A percentile compares a stretch with the other conserved stretches of the same genome.
phyloP scores from a whole-genome alignment of 2,888 invertebrate genomes.

The Orthonevra nobilis region DNA sequence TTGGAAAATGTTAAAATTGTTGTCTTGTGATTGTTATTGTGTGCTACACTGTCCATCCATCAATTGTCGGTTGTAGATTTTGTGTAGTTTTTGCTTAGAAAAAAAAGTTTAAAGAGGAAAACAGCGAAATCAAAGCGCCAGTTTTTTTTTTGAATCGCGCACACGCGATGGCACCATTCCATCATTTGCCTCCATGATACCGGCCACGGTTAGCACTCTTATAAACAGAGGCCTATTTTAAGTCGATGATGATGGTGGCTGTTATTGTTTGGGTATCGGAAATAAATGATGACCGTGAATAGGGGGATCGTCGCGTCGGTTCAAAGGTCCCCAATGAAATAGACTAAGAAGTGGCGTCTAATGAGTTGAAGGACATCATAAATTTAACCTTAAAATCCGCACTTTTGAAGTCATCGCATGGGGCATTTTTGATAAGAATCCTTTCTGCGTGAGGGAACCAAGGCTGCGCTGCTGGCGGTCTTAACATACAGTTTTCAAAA shows the following conservation, averaged over 20 bases:
- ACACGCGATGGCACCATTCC: conserved; percentile 65
- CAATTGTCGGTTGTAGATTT: conserved; percentile 46
- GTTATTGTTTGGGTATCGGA: conserved; percentile 34
- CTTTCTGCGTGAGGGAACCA: too few species aligned
- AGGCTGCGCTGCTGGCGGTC: too few species aligned
- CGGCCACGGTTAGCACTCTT: conserved; percentile 58
- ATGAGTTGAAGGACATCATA: too few species aligned
- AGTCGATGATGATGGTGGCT: conserved; percentile 63
- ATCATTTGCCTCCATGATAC: conserved; percentile 53
- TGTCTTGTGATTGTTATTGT: conserved; percentile 30
- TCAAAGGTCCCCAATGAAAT: conserved; percentile 21
- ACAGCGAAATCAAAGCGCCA: conserved; percentile 51
- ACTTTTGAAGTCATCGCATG: too few species aligned
- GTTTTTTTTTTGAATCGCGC: conserved; percentile 50
- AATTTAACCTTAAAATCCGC: too few species aligned
- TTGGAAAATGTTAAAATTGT: conserved; percentile 25
- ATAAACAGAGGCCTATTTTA: conserved; percentile 65
- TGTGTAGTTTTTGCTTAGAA: conserved; percentile 24
- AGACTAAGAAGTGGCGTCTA: conserved; percentile 1
- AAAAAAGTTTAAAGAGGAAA: not conserved
- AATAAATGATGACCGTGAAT: conserved; percentile 33
- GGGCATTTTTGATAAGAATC: too few species aligned
- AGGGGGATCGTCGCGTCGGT: conserved; percentile 24
- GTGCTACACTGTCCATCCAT: conserved; percentile 43
- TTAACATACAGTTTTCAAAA: too few species aligned